Evolutionary conservation across 2,113 vertebrate genomes (phyloP).

Genomic region (Opisthocomus hoazin): DNA sequence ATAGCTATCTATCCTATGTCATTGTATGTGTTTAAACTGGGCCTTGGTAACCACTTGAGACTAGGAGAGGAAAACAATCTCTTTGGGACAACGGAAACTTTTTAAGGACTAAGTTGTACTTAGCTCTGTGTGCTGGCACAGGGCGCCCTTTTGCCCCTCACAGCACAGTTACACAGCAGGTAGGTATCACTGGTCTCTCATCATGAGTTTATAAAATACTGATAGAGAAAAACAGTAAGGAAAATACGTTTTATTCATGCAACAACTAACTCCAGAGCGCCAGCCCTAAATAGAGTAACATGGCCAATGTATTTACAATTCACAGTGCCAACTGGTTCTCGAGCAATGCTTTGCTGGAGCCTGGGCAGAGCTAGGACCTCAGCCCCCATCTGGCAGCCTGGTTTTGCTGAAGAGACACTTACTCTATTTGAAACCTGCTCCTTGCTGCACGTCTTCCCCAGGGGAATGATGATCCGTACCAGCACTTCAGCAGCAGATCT

Average conservation of each 20-base stretch:
- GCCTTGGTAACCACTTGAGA: not conserved
- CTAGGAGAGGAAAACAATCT: constrained; percentile 2
- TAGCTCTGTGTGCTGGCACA: not conserved
- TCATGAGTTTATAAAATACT: not conserved
- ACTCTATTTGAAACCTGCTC: not conserved
- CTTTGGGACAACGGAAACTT: not conserved
- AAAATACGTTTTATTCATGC: constrained; percentile 19
- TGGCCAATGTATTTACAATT: not conserved
- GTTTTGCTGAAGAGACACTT: not conserved
- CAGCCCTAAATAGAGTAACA: not conserved
- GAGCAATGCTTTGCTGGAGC: not conserved
- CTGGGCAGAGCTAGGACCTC: not conserved
- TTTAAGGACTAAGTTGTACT: not conserved
- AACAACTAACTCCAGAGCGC: not conserved
- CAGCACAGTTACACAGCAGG: not conserved
- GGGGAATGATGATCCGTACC: not conserved
- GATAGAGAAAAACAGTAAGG: not conserved
- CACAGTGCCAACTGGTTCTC: not conserved
- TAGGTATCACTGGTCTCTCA: not conserved
- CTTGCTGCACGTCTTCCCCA: not conserved
- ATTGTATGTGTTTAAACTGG: constrained; percentile 46
- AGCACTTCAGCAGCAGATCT: not conserved
- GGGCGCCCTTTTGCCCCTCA: not conserved
- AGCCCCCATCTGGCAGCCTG: not conserved
- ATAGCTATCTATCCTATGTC: constrained; percentile 46